Evolutionary conservation across 1,140 invertebrate genomes (phyloP).

Genomic region (Aricia agestis): DNA sequence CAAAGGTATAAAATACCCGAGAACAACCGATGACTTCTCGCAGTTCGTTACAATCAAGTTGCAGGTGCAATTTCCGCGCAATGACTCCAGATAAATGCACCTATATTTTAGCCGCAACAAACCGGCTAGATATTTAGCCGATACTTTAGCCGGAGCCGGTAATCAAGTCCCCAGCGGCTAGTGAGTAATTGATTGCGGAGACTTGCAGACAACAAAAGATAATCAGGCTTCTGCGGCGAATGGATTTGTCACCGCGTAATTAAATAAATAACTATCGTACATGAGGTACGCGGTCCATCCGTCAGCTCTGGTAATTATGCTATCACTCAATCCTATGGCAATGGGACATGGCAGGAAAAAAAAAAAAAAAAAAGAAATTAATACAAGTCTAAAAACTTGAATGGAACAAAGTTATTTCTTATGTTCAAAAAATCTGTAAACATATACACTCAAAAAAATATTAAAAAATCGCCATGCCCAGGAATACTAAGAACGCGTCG

Average conservation of each 20-base stretch:
- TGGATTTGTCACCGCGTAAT: slow-evolving; percentile 65
- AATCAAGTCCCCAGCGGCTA: slow-evolving; percentile 58
- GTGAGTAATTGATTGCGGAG: slow-evolving; percentile 66
- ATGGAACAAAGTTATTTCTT: too few relatives aligned
- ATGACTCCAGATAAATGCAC: background rate
- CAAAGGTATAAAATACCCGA: too few relatives aligned
- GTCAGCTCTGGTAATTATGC: background rate
- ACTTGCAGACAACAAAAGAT: slow-evolving; percentile 66
- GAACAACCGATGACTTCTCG: background rate
- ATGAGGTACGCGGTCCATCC: background rate
- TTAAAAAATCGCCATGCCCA: too few relatives aligned
- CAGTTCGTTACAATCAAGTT: background rate
- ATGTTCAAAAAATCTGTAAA: too few relatives aligned
- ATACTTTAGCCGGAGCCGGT: slow-evolving; percentile 29
- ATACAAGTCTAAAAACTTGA: too few relatives aligned
- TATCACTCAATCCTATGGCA: background rate
- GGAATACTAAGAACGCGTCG: too few relatives aligned
- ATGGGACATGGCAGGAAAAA: too few relatives aligned
- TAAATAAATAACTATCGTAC: slow-evolving; percentile 65
- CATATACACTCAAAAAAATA: too few relatives aligned
- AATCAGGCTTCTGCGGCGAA: slow-evolving; percentile 55
- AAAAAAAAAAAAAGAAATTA: background rate
- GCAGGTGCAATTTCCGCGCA: background rate
- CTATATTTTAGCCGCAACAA: background rate
- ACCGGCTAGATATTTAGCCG: slow-evolving; percentile 7